Conservation (phyloP, 2,888 invertebrate genomes). For the Protonemura montana region DNA sequence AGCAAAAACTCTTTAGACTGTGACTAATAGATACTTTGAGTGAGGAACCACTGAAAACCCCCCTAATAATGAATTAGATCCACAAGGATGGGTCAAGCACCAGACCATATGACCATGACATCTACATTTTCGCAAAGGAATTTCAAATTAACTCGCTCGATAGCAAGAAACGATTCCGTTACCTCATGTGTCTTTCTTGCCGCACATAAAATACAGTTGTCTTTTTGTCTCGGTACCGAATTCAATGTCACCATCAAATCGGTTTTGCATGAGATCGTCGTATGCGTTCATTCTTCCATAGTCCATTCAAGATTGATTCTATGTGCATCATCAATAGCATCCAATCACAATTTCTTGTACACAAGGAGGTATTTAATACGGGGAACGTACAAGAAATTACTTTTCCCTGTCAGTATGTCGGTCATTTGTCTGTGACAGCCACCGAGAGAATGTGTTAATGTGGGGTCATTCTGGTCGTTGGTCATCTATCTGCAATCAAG, state of each 20-base stretch:
- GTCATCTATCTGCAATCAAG: too few species aligned
- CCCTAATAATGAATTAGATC: not conserved
- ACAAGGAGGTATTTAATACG: too few species aligned
- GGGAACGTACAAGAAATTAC: not conserved
- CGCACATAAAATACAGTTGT: too few species aligned
- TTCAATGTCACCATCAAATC: not conserved
- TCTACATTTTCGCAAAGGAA: not conserved
- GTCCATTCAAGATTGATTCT: not conserved
- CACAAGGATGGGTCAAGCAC: not conserved
- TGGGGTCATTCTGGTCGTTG: too few species aligned
- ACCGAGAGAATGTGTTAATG: too few species aligned
- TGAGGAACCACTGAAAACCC: not conserved
- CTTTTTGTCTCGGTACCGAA: not conserved
- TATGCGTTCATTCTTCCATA: not conserved
- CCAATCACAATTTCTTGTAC: not conserved
- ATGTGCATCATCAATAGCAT: not conserved
- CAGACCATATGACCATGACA: not conserved
- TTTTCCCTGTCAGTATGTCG: not conserved
- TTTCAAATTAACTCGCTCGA: not conserved
- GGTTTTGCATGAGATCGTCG: too few species aligned
- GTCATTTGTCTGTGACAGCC: not conserved
- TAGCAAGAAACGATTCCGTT: not conserved
- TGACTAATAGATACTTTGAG: not conserved
- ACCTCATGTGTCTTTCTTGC: not conserved
- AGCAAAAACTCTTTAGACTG: not conserved